Evolutionary conservation across 2,888 invertebrate species (phyloP).

Genomic region (Chydorus sphaericus): DNA sequence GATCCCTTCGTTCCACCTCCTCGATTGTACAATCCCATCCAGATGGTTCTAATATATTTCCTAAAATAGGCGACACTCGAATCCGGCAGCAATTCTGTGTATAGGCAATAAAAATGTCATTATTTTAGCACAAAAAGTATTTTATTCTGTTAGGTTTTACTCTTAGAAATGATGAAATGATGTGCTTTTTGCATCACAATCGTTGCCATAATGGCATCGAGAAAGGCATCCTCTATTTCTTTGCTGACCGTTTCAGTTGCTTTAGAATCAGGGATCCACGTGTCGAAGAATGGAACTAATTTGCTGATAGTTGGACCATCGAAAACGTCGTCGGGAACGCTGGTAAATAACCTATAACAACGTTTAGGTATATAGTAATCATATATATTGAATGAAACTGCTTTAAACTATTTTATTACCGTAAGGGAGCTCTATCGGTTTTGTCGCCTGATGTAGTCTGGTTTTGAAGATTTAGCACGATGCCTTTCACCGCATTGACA

Average conservation of each 20-base stretch:
- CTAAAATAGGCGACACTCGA: conserved; percentile 22
- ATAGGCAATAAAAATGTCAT: too few species aligned
- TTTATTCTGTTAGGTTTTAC: too few species aligned
- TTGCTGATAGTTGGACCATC: conserved; percentile 47
- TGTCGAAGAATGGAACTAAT: conserved; percentile 59
- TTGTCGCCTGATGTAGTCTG: conserved; percentile 47
- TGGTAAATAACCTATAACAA: conserved; percentile 44
- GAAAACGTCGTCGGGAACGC: conserved; percentile 4
- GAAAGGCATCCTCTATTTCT: conserved; percentile 58
- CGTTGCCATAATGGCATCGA: conserved; percentile 61
- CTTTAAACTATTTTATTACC: conserved; percentile 37
- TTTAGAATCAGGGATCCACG: conserved; percentile 60
- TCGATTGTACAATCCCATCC: conserved; percentile 59
- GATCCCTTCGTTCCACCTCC: conserved; percentile 65
- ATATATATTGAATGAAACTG: neutral
- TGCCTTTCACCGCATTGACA: conserved; percentile 47
- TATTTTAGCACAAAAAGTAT: too few species aligned
- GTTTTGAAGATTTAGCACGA: conserved; percentile 58
- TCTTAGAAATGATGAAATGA: conserved; percentile 45
- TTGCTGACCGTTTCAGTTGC: conserved; percentile 69
- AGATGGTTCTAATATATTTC: conserved; percentile 28
- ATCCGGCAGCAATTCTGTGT: too few species aligned
- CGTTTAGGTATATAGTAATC: too few species aligned
- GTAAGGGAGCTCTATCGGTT: conserved; percentile 54
- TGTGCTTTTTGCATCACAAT: conserved; percentile 55